A percentile compares a stretch with the other conserved stretches of the same genome.
Evolutionary conservation across 2,888 invertebrate genomes (phyloP).

Genomic region (Drosophila colorata): DNA sequence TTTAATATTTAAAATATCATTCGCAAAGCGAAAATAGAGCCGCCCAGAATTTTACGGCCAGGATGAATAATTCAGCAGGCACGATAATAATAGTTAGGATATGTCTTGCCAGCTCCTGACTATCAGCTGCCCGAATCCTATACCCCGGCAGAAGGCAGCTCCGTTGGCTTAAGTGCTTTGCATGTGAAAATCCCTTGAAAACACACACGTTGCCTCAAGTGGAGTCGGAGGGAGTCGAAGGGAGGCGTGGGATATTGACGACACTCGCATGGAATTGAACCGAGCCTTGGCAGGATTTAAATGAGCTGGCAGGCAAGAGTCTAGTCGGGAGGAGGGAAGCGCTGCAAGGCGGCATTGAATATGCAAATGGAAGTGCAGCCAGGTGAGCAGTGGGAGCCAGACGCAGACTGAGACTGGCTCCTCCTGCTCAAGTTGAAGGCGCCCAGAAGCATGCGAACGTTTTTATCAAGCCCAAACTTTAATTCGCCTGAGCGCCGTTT

Average conservation of each 20-base stretch:
- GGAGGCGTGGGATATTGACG: slow-evolving; percentile 1
- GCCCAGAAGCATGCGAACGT: slow-evolving; percentile 22
- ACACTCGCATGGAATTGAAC: slow-evolving; percentile 5
- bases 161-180: slow-evolving; percentile 58
- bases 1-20: slow-evolving; percentile 70
- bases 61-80: slow-evolving; percentile 64
- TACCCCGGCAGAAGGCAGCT: slow-evolving; percentile 1
- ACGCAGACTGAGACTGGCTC: background rate
- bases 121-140: background rate
- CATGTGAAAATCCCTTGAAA: slow-evolving; percentile 51
- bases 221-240: background rate
- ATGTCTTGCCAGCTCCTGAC: slow-evolving; percentile 10
- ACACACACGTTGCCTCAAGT: slow-evolving; percentile 28
- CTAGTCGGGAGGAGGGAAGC: slow-evolving; percentile 6
- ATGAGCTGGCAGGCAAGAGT: slow-evolving; percentile 18
- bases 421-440: slow-evolving; percentile 22
- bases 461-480: slow-evolving; percentile 37
- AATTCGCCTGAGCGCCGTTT: slow-evolving; percentile 22
- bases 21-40: slow-evolving; percentile 43
- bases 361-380: slow-evolving; percentile 62
- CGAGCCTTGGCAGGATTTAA: slow-evolving; percentile 23
- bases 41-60: slow-evolving; percentile 32
- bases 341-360: slow-evolving; percentile 46
- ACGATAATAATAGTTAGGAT: slow-evolving; percentile 66
- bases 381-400: slow-evolving; percentile 21